Evolutionary conservation across 2,797 vertebrate species (phyloP).

Genomic region (Chiloscyllium punctatum): DNA sequence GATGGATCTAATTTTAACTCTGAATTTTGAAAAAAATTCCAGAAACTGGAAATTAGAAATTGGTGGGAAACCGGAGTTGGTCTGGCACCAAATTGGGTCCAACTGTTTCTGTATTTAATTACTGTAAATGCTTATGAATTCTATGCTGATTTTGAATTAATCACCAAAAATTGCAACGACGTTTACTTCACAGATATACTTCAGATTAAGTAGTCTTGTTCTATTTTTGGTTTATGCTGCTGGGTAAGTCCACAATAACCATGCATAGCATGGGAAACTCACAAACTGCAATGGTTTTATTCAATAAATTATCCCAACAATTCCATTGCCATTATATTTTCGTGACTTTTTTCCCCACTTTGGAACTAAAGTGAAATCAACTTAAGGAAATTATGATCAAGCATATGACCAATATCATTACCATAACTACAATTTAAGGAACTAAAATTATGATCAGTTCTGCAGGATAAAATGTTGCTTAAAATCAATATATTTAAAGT

Average conservation of each 20-base stretch:
- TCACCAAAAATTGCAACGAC: not conserved
- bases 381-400: not conserved
- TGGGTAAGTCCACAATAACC: not conserved
- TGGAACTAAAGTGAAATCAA: not conserved
- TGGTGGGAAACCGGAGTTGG: too few species aligned
- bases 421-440: not conserved
- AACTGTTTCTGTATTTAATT: not conserved
- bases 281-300: not conserved
- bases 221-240: not conserved
- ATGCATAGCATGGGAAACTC: not conserved
- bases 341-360: not conserved
- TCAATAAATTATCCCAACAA: not conserved
- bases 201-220: not conserved
- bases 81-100: not conserved
- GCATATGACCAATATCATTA: not conserved
- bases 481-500: not conserved
- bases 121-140: not conserved
- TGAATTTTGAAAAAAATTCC: not conserved
- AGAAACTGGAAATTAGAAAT: too few species aligned
- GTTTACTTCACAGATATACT: conserved; percentile 8
- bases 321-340: not conserved
- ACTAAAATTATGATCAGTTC: not conserved
- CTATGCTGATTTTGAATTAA: not conserved
- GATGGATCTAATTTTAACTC: not conserved
- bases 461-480: not conserved